Conservation (phyloP, 1,140 invertebrate species). For the Lepidotrigona ventralis region DNA sequence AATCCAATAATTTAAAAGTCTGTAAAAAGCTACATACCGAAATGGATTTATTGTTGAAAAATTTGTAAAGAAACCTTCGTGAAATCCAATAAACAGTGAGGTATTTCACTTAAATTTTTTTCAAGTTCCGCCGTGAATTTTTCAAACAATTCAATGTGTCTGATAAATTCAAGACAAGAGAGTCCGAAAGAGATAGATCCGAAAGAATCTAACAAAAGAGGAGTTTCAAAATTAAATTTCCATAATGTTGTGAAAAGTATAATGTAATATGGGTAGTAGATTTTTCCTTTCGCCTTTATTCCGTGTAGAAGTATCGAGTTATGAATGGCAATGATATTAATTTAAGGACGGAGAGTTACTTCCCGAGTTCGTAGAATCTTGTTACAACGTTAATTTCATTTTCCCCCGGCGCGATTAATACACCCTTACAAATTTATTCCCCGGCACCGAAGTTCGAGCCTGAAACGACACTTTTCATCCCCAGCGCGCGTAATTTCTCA, state of each 20-base stretch:
- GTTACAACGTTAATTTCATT: conserved; percentile 23
- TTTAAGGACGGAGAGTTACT: background rate
- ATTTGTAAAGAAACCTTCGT: too few relatives aligned
- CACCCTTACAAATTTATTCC: conserved; percentile 25
- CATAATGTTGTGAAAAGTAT: background rate
- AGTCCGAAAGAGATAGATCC: too few relatives aligned
- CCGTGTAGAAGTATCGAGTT: background rate
- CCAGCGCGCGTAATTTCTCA: background rate
- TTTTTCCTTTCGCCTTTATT: background rate
- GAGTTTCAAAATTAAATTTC: background rate
- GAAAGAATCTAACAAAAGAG: background rate
- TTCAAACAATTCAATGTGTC: too few relatives aligned
- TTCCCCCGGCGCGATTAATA: conserved; percentile 7
- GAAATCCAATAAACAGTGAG: too few relatives aligned
- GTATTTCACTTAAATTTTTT: too few relatives aligned
- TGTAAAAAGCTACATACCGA: too few relatives aligned
- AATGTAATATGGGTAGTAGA: background rate
- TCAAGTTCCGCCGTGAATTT: too few relatives aligned
- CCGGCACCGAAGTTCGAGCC: background rate
- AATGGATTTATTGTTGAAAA: too few relatives aligned
- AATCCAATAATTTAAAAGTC: too few relatives aligned
- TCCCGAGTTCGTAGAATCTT: background rate
- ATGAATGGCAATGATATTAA: conserved; percentile 5
- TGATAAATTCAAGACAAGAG: too few relatives aligned
- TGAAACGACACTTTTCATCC: conserved; percentile 3